Evolutionary conservation across 2,888 invertebrate genomes (phyloP).

Genomic region (Nycteola revayana): DNA sequence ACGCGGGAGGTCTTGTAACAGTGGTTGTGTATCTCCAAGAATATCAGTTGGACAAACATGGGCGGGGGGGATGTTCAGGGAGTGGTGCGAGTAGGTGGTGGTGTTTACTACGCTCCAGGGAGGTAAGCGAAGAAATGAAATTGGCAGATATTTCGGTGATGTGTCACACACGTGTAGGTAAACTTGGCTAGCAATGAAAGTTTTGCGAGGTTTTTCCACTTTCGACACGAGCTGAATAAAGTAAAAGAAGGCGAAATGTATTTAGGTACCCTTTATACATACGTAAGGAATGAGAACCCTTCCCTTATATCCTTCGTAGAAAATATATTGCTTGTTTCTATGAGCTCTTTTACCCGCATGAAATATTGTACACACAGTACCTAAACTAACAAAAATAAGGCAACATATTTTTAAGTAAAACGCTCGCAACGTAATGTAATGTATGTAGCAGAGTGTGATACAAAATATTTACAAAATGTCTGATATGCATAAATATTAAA

Average conservation of each 20-base stretch:
- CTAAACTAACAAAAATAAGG: slow-evolving; percentile 32
- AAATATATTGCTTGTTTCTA: slow-evolving; percentile 51
- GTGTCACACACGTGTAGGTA: slow-evolving; percentile 71
- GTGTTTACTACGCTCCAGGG: slow-evolving; percentile 77
- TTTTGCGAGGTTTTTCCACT: slow-evolving; percentile 72
- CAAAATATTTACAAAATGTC: too few species aligned
- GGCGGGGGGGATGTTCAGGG: slow-evolving; percentile 36
- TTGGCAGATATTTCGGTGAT: slow-evolving; percentile 77
- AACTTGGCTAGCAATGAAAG: slow-evolving; percentile 66
- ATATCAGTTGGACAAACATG: slow-evolving; percentile 72
- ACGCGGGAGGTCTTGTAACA: slow-evolving; percentile 41
- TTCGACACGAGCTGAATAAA: slow-evolving; percentile 66
- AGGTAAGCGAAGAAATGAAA: slow-evolving; percentile 75
- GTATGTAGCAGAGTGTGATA: slow-evolving; percentile 24
- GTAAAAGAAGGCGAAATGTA: slow-evolving; percentile 52
- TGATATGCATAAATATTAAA: too few species aligned
- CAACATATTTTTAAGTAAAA: slow-evolving; percentile 32
- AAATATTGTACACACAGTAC: slow-evolving; percentile 19
- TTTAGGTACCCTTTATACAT: slow-evolving; percentile 46
- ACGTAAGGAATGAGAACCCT: slow-evolving; percentile 41
- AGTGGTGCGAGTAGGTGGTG: slow-evolving; percentile 48
- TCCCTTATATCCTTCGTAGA: slow-evolving; percentile 37
- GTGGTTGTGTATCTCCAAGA: slow-evolving; percentile 65
- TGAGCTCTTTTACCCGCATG: slow-evolving; percentile 31
- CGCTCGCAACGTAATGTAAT: slow-evolving; percentile 19